Evolutionary conservation across 2,113 vertebrate species (phyloP).

Genomic region (Lagopus muta): DNA sequence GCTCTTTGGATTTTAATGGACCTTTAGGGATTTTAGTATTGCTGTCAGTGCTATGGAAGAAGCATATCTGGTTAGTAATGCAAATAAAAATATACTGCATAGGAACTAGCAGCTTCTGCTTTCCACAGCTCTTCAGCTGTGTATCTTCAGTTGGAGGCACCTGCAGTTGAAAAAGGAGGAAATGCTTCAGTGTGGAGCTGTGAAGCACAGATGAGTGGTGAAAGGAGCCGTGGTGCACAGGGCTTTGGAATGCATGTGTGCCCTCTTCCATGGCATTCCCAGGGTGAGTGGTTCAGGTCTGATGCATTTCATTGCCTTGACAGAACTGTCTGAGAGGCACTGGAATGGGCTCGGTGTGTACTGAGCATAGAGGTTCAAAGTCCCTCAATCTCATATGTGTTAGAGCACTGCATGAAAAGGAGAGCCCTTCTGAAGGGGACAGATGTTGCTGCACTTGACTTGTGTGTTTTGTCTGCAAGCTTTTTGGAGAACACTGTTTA

Average conservation of each 20-base stretch:
- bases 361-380: neutral
- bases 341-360: neutral
- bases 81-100: neutral
- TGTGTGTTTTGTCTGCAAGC: neutral
- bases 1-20: neutral
- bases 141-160: neutral
- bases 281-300: neutral
- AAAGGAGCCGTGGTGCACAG: neutral
- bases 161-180: neutral
- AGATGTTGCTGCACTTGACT: neutral
- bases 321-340: neutral
- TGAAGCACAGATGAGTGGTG: neutral
- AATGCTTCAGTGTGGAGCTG: neutral
- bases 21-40: neutral
- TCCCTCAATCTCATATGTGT: neutral
- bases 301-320: neutral
- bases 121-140: neutral
- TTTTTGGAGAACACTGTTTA: neutral
- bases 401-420: neutral
- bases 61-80: neutral
- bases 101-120: neutral
- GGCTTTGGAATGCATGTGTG: neutral
- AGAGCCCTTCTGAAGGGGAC: neutral
- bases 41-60: neutral
- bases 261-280: neutral